Conservation (phyloP, 1,140 invertebrate species). For the Ditylenchus dipsaci region DNA sequence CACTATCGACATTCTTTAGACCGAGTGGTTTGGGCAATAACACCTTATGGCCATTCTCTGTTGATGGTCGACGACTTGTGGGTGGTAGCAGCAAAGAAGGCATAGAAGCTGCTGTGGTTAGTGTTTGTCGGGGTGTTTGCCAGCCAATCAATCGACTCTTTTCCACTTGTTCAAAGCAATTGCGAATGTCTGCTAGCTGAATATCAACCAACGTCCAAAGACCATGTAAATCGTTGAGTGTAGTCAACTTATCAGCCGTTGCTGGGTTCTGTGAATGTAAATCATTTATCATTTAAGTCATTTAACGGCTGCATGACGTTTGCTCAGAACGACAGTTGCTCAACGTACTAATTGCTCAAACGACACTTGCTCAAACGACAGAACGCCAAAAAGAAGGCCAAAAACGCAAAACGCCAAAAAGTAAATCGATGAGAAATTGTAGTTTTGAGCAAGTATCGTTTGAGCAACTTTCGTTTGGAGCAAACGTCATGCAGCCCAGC, state of each 20-base stretch:
- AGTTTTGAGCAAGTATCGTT: no score
- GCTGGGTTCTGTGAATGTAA: slow-evolving; percentile 22
- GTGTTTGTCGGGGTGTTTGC: background rate
- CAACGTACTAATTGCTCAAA: no score
- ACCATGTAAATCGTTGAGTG: slow-evolving; percentile 23
- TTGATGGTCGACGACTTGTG: background rate
- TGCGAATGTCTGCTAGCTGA: slow-evolving; percentile 28
- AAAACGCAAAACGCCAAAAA: no score
- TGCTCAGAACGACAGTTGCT: no score
- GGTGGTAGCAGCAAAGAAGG: background rate
- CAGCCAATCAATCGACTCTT: slow-evolving; percentile 17
- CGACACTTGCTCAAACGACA: no score
- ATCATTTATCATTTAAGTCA: background rate
- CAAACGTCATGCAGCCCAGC: no score
- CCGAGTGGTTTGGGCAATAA: background rate
- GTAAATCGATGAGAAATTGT: no score
- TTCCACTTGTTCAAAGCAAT: slow-evolving; percentile 21
- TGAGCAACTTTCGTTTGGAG: no score
- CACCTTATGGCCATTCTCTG: background rate
- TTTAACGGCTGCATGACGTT: no score
- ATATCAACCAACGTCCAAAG: slow-evolving; percentile 28
- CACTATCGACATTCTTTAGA: background rate
- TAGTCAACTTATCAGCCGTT: slow-evolving; percentile 15
- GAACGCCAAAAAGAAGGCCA: no score
- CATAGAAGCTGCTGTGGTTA: background rate